phyloP scores from a whole-genome alignment of 2,888 invertebrate species.

The Acleris emargana region DNA sequence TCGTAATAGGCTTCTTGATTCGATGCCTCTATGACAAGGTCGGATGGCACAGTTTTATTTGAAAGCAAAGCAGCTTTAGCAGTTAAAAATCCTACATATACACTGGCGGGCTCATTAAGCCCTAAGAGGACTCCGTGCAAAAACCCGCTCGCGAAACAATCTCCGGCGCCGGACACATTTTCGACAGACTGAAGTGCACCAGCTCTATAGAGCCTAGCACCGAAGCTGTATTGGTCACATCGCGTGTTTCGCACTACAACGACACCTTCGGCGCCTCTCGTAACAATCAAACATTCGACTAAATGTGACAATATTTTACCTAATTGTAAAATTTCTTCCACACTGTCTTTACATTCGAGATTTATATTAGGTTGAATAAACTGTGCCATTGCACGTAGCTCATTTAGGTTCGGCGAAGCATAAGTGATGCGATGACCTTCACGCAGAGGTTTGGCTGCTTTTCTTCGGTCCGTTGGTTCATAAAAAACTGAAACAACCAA shows the following conservation, averaged over 20 bases:
- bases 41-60: conserved; percentile 83
- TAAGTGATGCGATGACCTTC: conserved; percentile 79
- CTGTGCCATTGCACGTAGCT: conserved; percentile 87
- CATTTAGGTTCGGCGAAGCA: conserved; percentile 92
- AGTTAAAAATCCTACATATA: conserved; percentile 85
- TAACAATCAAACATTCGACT: conserved; percentile 85
- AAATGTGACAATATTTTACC: conserved; percentile 67
- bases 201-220: conserved; percentile 65
- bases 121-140: conserved; percentile 85
- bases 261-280: conserved; percentile 85
- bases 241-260: conserved; percentile 67
- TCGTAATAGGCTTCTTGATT: conserved; percentile 24
- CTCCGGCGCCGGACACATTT: conserved; percentile 93
- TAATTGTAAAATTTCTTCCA: conserved; percentile 57
- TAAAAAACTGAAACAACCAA: conserved; percentile 89
- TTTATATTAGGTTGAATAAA: conserved; percentile 63
- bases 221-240: conserved; percentile 38
- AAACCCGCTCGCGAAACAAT: conserved; percentile 89
- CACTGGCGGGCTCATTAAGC: conserved; percentile 81
- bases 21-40: conserved; percentile 44
- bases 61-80: conserved; percentile 85
- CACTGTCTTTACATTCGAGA: conserved; percentile 41
- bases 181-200: conserved; percentile 72
- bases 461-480: conserved; percentile 93
- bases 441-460: conserved; percentile 88